These are phyloP conservation scores for Meloidogyne hapla DNA, from an alignment of 1,140 invertebrate species.

Conservation along the genomic window DNA sequence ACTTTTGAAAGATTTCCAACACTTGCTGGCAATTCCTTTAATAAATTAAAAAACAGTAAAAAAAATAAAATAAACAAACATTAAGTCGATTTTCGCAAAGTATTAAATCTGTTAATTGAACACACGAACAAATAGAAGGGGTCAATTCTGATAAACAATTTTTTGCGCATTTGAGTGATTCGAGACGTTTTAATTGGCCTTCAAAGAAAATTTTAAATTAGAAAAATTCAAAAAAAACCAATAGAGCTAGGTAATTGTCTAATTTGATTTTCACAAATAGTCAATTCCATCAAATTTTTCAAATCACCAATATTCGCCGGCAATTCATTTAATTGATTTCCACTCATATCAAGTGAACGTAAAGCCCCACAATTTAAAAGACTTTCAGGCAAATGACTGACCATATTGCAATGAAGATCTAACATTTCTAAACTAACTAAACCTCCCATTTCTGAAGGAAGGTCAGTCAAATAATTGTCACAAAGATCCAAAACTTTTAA, in stretches of 20 bases:
- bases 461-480: conserved; percentile 92
- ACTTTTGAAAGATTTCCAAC: conserved; percentile 84
- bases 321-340: conserved; percentile 79
- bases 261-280: conserved; percentile 91
- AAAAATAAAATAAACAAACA: conserved; percentile 30
- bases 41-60: conserved; percentile 14
- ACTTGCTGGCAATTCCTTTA: conserved; percentile 78
- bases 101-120: conserved; percentile 90
- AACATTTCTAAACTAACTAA: conserved; percentile 88
- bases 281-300: conserved; percentile 85
- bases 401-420: conserved; percentile 92
- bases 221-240: conserved; percentile 55
- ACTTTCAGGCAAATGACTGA: conserved; percentile 84
- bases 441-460: conserved; percentile 88
- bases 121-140: conserved; percentile 86
- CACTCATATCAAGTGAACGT: conserved; percentile 80
- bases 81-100: conserved; percentile 82
- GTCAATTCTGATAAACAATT: conserved; percentile 86
- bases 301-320: conserved; percentile 91
- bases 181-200: conserved; percentile 37
- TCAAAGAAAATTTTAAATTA: conserved; percentile 68
- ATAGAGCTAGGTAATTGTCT: conserved; percentile 88
- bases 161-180: conserved; percentile 86
- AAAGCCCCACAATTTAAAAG: conserved; percentile 76
- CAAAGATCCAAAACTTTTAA: conserved; percentile 90